Conservation (phyloP, 2,113 vertebrate species). For the Antechinus flavipes region DNA sequence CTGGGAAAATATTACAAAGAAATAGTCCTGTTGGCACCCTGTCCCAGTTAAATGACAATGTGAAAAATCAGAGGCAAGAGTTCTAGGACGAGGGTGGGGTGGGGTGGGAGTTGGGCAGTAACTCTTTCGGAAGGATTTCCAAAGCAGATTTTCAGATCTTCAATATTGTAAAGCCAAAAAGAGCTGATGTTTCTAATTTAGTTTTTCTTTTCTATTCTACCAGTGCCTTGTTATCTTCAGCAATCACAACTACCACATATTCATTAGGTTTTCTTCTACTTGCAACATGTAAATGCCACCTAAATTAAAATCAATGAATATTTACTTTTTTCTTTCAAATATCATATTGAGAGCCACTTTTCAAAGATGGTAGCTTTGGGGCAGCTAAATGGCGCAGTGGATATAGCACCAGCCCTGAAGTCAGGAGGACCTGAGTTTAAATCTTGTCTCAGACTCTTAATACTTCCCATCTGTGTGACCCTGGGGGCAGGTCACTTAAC, state of each 20-base stretch:
- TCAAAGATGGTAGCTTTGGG: constrained; percentile 57
- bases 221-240: neutral
- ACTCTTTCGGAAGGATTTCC: neutral
- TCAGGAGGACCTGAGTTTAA: too few species aligned
- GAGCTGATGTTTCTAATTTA: neutral
- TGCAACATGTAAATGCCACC: neutral
- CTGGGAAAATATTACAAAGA: neutral
- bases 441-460: too few species aligned
- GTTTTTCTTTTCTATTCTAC: neutral
- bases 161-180: neutral
- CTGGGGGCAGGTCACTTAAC: too few species aligned
- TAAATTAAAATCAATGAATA: neutral
- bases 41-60: neutral
- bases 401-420: too few species aligned
- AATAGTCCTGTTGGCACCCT: neutral
- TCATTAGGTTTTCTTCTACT: neutral
- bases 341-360: constrained; percentile 79
- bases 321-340: neutral
- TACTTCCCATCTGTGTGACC: too few species aligned
- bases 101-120: neutral
- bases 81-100: neutral
- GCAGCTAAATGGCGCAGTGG: too few species aligned
- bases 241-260: neutral
- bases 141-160: neutral
- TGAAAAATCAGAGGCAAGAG: neutral